Evolutionary conservation across 1,140 invertebrate species (phyloP).

Genomic region (Drosophila takahashii): DNA sequence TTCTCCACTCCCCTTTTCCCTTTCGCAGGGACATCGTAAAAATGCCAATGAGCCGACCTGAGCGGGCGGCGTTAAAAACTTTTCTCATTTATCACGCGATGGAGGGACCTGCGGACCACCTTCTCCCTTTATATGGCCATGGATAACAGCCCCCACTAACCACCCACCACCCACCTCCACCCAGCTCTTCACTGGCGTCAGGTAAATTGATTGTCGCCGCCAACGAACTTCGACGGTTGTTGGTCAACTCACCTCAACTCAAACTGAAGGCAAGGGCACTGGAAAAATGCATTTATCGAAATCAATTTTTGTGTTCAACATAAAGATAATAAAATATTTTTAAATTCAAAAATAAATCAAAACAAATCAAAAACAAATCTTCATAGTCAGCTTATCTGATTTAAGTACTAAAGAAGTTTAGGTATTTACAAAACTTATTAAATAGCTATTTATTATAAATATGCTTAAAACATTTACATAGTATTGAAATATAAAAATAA

Average conservation of each 20-base stretch:
- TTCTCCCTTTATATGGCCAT: neutral
- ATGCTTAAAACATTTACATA: no score
- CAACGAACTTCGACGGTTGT: constrained; percentile 77
- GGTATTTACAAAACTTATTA: no score
- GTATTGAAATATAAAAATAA: no score
- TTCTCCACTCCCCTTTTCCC: constrained; percentile 1
- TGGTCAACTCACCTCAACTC: constrained; percentile 70
- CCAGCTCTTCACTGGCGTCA: constrained; percentile 39
- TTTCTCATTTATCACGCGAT: constrained; percentile 79
- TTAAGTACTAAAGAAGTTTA: neutral
- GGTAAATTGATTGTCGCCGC: constrained; percentile 81
- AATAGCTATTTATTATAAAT: no score
- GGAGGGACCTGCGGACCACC: constrained; percentile 10
- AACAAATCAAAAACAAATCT: neutral
- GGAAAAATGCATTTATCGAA: neutral
- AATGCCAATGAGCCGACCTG: constrained; percentile 81
- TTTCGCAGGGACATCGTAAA: constrained; percentile 66
- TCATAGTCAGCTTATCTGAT: neutral
- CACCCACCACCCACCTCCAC: neutral
- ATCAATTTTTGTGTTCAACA: no score
- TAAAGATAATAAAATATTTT: no score
- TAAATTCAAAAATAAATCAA: neutral
- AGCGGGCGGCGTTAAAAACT: constrained; percentile 76
- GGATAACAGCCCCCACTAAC: neutral
- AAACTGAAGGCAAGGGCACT: constrained; percentile 22